Evolutionary conservation across 2,888 invertebrate species (phyloP).

Genomic region (Amphipyra berbera): DNA sequence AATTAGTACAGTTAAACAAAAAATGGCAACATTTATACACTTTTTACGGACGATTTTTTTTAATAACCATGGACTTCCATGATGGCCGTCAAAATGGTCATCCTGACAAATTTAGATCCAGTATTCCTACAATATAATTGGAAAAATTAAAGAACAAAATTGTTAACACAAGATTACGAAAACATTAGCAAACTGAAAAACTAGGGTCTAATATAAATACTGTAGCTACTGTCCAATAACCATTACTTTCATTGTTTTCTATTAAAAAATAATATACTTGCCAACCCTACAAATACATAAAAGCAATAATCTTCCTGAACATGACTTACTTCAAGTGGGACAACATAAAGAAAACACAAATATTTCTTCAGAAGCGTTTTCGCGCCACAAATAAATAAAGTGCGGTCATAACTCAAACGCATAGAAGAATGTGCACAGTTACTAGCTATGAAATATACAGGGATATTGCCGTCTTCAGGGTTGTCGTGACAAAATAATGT

Average conservation of each 20-base stretch:
- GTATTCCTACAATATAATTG: too few species aligned
- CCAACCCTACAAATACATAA: conserved; percentile 3
- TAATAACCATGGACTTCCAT: too few species aligned
- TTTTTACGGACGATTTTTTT: too few species aligned
- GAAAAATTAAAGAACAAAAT: too few species aligned
- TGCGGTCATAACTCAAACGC: conserved; percentile 47
- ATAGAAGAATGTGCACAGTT: conserved; percentile 33
- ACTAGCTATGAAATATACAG: conserved; percentile 40
- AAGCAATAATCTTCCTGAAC: neutral
- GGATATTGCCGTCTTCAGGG: conserved; percentile 29
- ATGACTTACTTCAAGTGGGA: conserved; percentile 13
- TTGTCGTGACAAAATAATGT: conserved; percentile 29
- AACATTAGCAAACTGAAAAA: too few species aligned
- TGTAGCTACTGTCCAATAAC: neutral
- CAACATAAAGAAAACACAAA: conserved; percentile 47
- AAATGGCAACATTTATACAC: too few species aligned
- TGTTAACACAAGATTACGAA: too few species aligned
- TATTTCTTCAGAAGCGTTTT: conserved; percentile 38
- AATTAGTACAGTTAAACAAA: too few species aligned
- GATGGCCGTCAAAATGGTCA: too few species aligned
- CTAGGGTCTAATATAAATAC: neutral
- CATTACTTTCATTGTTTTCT: too few species aligned
- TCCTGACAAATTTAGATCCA: too few species aligned
- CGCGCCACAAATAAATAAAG: conserved; percentile 52
- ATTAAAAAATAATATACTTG: neutral